These are phyloP conservation scores for Clarias laeviceps DNA, from an alignment of 2,797 vertebrate species.

Conservation along the genomic window DNA sequence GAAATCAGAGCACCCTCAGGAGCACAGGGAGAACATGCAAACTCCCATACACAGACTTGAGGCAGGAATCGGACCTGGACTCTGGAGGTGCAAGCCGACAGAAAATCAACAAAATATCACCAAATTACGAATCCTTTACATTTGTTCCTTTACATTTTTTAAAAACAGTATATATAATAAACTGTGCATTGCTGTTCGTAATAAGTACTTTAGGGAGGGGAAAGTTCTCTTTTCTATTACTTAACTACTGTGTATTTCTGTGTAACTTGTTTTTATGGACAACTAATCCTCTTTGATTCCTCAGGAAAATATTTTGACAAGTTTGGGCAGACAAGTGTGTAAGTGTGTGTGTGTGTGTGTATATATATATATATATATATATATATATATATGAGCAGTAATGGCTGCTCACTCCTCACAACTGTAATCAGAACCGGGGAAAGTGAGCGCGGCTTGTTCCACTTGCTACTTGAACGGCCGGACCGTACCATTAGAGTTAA, in stretches of 20 bases:
- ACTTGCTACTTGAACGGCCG: constrained; percentile 58
- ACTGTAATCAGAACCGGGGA: constrained; percentile 64
- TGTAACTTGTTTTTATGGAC: neutral
- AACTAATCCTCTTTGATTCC: neutral
- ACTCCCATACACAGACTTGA: no score
- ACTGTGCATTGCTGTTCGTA: no score
- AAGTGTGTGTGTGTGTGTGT: no score
- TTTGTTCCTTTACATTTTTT: neutral
- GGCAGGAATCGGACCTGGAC: no score
- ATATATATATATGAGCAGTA: neutral
- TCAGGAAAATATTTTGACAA: neutral
- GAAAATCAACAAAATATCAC: no score
- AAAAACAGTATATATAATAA: neutral
- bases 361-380: neutral
- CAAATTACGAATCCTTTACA: no score
- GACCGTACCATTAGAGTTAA: constrained; percentile 63
- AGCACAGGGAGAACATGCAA: no score
- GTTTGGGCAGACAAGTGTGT: neutral
- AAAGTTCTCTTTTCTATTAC: neutral
- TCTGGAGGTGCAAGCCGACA: no score
- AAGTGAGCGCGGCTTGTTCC: constrained; percentile 53
- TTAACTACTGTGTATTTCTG: neutral
- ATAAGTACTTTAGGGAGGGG: neutral
- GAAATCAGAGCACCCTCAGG: no score
- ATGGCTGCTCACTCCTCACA: constrained; percentile 20